Evolutionary conservation across 2,797 vertebrate species (phyloP), one percentile per base, ranked within the genome.

Genomic region (Channa striata): DNA sequence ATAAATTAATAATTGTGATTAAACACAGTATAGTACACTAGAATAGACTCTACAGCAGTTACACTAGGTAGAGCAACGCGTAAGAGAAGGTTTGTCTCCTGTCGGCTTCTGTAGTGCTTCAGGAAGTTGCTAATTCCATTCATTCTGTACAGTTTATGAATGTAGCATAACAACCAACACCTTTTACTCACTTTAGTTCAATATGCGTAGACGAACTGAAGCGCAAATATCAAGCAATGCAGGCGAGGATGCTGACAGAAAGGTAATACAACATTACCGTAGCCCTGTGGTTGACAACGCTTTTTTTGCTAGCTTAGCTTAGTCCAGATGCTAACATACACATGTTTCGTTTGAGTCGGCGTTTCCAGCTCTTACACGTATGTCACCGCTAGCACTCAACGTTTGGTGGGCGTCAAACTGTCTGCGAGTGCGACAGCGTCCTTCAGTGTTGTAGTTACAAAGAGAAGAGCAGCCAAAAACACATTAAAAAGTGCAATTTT

Each of bases 121-220:
- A 75, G 87, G 84, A 86, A 84, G 81, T 79, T 2, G 14, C 12
- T 11, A 2, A n/a, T 11, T 61, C 20, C n/a, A 78, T 88, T 85
- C 74, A 83, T 85, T 75, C 19, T 37, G 17, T 2, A 12, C 20
- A 11, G 7, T 53, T 47, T 13, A 8, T 40, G 11, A 8, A 5
- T 37, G 3, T n/a, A 9, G 6, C 23, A 6, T 56, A 10, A 13
- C 2, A 43, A 6, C n/a, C 11, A 40, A 8, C n/a, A 16, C 20
- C 12, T 53, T 12, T 36, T 17, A 8, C 4, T 19, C n/a, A 4
- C 0, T 48, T 53, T 0, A 16, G 49, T 69, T 74, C 5, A 85
- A 58, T 61, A 93, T 93, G 89, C 92, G 93, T 7, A 89, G 85
- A 81, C 89, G 85, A 78, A 78, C 86, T 21, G 90, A 83, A 51